Evolutionary conservation across 1,140 invertebrate species (phyloP).

Genomic region (Drosophila sp.): DNA sequence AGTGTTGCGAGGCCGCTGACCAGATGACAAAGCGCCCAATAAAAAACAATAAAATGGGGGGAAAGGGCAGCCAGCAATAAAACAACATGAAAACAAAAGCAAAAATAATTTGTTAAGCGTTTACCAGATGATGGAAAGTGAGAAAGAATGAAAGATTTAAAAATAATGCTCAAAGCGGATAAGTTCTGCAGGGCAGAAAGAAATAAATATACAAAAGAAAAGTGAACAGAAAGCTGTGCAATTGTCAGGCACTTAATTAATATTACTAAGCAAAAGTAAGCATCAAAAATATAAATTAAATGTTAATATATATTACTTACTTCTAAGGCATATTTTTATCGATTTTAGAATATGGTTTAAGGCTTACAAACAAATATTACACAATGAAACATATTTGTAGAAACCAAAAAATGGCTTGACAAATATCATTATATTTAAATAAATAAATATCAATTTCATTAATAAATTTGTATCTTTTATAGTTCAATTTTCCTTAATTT

Average conservation of each 20-base stretch:
- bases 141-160: constrained; percentile 10
- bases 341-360: too few relatives aligned
- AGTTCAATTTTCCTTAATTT: too few relatives aligned
- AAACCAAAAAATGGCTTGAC: too few relatives aligned
- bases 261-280: not conserved
- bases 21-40: constrained; percentile 72
- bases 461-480: too few relatives aligned
- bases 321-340: too few relatives aligned
- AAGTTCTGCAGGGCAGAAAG: not conserved
- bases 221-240: not conserved
- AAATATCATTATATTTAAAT: too few relatives aligned
- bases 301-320: too few relatives aligned
- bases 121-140: constrained; percentile 23
- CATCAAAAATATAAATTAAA: too few relatives aligned
- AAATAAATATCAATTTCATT: too few relatives aligned
- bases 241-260: not conserved
- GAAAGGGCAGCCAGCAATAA: constrained; percentile 7
- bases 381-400: too few relatives aligned
- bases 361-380: too few relatives aligned
- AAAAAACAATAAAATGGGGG: constrained; percentile 65
- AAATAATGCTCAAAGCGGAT: constrained; percentile 24
- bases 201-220: not conserved
- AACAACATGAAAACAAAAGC: constrained; percentile 32
- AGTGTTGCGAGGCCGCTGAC: constrained; percentile 34
- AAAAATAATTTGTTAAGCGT: constrained; percentile 68